Evolutionary conservation across 2,797 vertebrate genomes (phyloP).

Genomic region (Cirrhinus molitorella): DNA sequence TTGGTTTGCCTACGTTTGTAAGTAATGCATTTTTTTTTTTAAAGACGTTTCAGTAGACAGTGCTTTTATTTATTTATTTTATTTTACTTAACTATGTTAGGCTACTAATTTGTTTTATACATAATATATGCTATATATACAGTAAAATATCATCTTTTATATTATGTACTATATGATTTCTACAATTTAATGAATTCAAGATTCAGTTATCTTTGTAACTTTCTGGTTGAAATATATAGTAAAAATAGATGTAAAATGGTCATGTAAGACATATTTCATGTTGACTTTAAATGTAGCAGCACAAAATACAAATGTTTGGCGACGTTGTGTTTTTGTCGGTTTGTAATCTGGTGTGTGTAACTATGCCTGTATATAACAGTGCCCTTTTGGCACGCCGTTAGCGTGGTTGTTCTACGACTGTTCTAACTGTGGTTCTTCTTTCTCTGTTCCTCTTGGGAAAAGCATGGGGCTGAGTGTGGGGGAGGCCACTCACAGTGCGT

Average conservation of each 20-base stretch:
- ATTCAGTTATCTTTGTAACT: background rate
- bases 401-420: constrained; percentile 41
- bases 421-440: constrained; percentile 57
- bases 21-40: background rate
- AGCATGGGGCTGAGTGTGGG: constrained; percentile 64
- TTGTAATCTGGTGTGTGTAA: constrained; percentile 42
- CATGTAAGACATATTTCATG: constrained; percentile 9
- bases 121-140: background rate
- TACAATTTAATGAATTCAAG: background rate
- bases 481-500: constrained; percentile 45
- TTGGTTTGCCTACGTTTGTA: background rate
- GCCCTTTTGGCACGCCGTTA: constrained; percentile 12
- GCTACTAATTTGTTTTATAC: background rate
- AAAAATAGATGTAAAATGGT: background rate
- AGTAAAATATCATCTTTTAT: too few relatives aligned
- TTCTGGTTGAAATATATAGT: background rate
- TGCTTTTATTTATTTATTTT: background rate
- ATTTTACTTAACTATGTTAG: background rate
- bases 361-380: constrained; percentile 46
- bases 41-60: background rate
- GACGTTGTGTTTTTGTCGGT: constrained; percentile 26
- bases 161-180: background rate
- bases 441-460: constrained; percentile 62
- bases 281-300: constrained; percentile 39
- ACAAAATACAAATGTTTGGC: background rate